Percentiles rank a stretch among this genome's conserved stretches.
Evolutionary conservation across 30 jellyfish, hydroid and myxozoan species (phyloP).

Genomic region (Phacellophora camtschatica): DNA sequence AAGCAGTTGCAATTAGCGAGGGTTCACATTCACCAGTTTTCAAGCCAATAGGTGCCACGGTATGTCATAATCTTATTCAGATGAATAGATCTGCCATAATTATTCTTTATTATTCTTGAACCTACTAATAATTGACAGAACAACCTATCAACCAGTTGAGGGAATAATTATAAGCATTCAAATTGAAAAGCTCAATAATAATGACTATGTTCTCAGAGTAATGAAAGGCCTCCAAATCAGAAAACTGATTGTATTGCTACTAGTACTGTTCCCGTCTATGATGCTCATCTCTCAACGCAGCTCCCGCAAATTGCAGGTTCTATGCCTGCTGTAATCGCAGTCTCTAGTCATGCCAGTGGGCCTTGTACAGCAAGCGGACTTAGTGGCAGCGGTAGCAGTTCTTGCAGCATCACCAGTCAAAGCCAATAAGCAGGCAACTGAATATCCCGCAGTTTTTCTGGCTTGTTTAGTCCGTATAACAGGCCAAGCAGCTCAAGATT

Average conservation of each 20-base stretch:
- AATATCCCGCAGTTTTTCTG: background rate
- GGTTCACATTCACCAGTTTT: background rate
- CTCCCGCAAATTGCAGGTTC: background rate
- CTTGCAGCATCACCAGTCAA: background rate
- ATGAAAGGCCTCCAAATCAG: background rate
- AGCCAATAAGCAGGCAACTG: background rate
- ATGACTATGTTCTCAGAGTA: background rate
- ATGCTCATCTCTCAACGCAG: background rate
- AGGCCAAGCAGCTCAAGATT: background rate
- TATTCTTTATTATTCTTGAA: background rate
- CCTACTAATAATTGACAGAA: background rate
- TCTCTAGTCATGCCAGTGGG: background rate
- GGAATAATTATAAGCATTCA: background rate
- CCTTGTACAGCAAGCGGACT: background rate
- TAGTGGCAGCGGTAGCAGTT: background rate
- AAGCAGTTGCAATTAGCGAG: background rate
- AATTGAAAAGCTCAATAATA: background rate
- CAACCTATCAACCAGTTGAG: background rate
- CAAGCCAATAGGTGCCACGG: background rate
- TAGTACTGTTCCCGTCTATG: background rate
- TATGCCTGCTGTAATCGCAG: background rate
- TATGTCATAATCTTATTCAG: background rate
- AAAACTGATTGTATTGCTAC: background rate
- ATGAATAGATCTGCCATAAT: background rate
- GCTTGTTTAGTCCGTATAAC: background rate